These are phyloP conservation scores for Tetanocera ferruginea DNA, from an alignment of 2,888 invertebrate genomes.

Conservation along the genomic window DNA sequence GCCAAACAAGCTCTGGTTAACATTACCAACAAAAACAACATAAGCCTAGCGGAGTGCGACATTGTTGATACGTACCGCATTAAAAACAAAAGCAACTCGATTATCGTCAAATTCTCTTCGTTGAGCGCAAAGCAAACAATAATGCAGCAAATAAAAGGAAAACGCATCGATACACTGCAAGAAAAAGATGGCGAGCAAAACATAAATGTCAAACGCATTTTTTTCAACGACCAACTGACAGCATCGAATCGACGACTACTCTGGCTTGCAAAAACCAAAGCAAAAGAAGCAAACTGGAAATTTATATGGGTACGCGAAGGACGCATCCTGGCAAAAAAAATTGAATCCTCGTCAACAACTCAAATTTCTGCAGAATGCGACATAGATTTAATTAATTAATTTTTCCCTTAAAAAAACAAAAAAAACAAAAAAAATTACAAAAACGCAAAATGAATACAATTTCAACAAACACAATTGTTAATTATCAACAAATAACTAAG, in stretches of 20 bases:
- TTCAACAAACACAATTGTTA: not conserved
- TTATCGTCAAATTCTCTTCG: no score
- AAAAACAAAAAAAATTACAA: not conserved
- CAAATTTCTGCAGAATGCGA: not conserved
- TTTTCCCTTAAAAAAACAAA: no score
- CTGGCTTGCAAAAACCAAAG: constrained; percentile 1
- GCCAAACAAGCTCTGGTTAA: no score
- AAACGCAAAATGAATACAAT: not conserved
- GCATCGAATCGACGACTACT: not conserved
- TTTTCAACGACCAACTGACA: constrained; percentile 1
- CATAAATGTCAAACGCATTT: not conserved
- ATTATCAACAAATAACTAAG: not conserved
- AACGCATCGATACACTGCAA: no score
- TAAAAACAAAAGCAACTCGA: no score
- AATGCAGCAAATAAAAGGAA: no score
- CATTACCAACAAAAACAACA: no score
- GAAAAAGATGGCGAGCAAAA: no score
- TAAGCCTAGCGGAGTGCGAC: no score
- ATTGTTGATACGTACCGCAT: no score
- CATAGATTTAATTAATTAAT: constrained; percentile 1
- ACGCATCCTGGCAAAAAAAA: not conserved
- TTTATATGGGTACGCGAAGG: constrained; percentile 4
- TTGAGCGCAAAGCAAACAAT: no score
- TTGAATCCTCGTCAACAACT: not conserved
- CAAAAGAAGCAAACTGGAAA: constrained; percentile 3